phyloP scores from a whole-genome alignment of 2,888 invertebrate species.

The Abrostola triplasia region DNA sequence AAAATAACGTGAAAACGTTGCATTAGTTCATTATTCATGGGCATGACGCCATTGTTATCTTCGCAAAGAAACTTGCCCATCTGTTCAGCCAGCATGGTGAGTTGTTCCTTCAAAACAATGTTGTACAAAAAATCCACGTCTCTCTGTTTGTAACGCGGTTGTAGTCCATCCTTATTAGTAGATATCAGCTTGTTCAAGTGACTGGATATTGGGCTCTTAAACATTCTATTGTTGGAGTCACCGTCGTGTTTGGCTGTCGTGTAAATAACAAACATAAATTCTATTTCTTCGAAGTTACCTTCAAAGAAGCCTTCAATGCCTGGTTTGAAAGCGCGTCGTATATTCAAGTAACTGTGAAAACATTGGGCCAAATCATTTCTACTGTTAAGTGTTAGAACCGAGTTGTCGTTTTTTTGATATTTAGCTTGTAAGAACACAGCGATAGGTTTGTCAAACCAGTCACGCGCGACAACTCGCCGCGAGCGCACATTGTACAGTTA shows the following conservation, averaged over 20 bases:
- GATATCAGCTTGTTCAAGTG: slow-evolving; percentile 29
- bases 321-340: slow-evolving; percentile 25
- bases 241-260: slow-evolving; percentile 39
- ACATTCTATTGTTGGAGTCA: slow-evolving; percentile 6
- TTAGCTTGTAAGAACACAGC: slow-evolving; percentile 48
- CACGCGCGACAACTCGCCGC: no score
- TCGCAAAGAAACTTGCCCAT: neutral
- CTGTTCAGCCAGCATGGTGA: slow-evolving; percentile 21
- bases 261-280: slow-evolving; percentile 44
- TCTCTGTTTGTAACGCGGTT: slow-evolving; percentile 20
- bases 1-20: neutral
- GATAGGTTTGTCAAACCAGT: slow-evolving; percentile 17
- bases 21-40: neutral
- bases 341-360: slow-evolving; percentile 33
- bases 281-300: slow-evolving; percentile 25
- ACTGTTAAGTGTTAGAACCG: slow-evolving; percentile 16
- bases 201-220: neutral
- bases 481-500: no score
- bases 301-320: slow-evolving; percentile 29
- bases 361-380: slow-evolving; percentile 29
- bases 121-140: slow-evolving; percentile 27
- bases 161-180: slow-evolving; percentile 27
- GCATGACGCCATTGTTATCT: neutral
- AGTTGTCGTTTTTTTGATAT: slow-evolving; percentile 36
- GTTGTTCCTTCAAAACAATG: slow-evolving; percentile 32